Conservation (phyloP, 2,113 vertebrate genomes). For the Panthera leo region DNA sequence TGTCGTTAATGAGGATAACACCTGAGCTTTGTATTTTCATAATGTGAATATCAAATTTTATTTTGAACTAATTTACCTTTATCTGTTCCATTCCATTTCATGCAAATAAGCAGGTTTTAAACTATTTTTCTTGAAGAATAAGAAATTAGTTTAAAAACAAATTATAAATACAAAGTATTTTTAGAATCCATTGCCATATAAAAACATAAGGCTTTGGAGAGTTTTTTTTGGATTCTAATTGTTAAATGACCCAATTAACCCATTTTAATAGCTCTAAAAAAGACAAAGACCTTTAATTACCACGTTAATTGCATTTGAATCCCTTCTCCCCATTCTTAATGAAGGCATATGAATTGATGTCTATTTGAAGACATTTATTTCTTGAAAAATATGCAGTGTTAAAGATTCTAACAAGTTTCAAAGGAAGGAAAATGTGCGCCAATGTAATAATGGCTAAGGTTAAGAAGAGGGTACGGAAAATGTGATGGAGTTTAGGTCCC, state of each 20-base stretch:
- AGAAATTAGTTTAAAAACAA: conserved; percentile 50
- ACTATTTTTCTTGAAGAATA: conserved; percentile 34
- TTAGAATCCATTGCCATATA: not conserved
- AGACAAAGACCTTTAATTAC: conserved; percentile 60
- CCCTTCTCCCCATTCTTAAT: not conserved
- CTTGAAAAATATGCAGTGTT: conserved; percentile 33
- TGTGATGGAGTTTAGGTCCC: not conserved
- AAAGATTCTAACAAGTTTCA: conserved; percentile 35
- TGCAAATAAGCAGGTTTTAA: conserved; percentile 46
- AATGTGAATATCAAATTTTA: not conserved
- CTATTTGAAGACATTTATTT: conserved; percentile 42
- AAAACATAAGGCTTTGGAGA: not conserved
- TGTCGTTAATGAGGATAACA: conserved; percentile 34
- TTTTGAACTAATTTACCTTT: conserved; percentile 40
- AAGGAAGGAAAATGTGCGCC: conserved; percentile 30
- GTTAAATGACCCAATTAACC: conserved; percentile 58
- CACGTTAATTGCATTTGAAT: conserved; percentile 55
- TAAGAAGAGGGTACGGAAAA: not conserved
- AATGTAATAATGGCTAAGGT: not conserved
- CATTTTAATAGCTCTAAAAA: conserved; percentile 56
- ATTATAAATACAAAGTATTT: conserved; percentile 35
- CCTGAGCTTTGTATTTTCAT: conserved; percentile 28
- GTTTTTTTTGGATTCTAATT: not conserved
- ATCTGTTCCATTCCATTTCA: conserved; percentile 35
- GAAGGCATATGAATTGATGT: not conserved